phyloP scores from a whole-genome alignment of 2,888 invertebrate genomes.

The Andrena marginata region DNA sequence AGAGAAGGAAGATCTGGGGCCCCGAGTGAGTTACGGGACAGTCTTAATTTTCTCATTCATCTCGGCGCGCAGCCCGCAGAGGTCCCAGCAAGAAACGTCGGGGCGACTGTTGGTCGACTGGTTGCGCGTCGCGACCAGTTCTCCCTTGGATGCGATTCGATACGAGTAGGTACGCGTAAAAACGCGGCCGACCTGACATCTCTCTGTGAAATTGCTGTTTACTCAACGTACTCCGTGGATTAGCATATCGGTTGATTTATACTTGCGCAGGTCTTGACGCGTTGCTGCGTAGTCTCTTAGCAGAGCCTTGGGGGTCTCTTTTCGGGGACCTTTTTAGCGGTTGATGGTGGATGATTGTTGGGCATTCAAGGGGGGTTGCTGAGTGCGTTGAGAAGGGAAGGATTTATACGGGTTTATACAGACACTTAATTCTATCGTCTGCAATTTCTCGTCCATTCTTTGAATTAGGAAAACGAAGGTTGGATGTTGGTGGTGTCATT shows the following conservation, averaged over 20 bases:
- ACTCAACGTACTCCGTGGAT: constrained; percentile 57
- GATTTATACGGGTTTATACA: constrained; percentile 11
- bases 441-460: neutral
- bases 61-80: constrained; percentile 40
- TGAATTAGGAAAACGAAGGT: neutral
- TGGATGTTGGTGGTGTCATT: neutral
- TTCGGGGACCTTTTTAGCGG: constrained; percentile 48
- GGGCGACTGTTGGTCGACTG: constrained; percentile 60
- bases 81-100: constrained; percentile 2
- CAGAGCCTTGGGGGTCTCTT: constrained; percentile 16
- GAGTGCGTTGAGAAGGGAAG: constrained; percentile 14
- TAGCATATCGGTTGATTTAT: constrained; percentile 58
- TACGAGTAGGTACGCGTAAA: constrained; percentile 49
- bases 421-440: neutral
- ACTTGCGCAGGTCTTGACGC: constrained; percentile 45
- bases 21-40: constrained; percentile 67
- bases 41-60: constrained; percentile 73
- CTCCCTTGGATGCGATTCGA: constrained; percentile 55
- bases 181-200: constrained; percentile 46
- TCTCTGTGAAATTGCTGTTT: constrained; percentile 70
- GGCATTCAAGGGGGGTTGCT: constrained; percentile 1
- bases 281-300: constrained; percentile 29
- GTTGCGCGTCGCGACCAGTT: constrained; percentile 62
- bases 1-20: constrained; percentile 25
- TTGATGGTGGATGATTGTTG: constrained; percentile 50